Evolutionary conservation across 2,113 vertebrate genomes (phyloP).

Genomic region (Lethenteron reissneri): DNA sequence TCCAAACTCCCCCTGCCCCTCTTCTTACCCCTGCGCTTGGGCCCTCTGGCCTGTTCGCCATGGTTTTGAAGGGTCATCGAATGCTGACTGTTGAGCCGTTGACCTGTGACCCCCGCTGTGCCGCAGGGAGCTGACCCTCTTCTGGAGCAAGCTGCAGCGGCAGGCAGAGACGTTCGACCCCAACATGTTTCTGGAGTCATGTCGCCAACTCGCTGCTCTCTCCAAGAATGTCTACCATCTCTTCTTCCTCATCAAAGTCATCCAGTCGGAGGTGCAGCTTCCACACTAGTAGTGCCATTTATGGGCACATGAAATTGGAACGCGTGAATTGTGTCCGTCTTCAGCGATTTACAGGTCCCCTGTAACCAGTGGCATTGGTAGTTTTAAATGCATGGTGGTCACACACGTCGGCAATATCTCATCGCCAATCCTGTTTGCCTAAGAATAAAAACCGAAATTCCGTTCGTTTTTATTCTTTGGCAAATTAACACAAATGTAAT

Average conservation of each 20-base stretch:
- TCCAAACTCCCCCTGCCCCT: too few species aligned
- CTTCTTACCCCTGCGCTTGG: too few species aligned
- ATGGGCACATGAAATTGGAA: not conserved
- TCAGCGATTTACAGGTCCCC: too few species aligned
- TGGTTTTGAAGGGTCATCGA: not conserved
- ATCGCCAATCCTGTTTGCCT: too few species aligned
- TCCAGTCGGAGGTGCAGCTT: conserved; percentile 64
- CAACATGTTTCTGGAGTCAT: conserved; percentile 66
- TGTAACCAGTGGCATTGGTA: too few species aligned
- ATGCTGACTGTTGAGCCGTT: not conserved
- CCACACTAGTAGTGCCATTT: not conserved
- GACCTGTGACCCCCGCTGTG: not conserved
- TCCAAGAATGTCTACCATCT: conserved; percentile 78
- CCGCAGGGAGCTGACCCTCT: conserved; percentile 65
- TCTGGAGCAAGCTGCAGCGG: conserved; percentile 89
- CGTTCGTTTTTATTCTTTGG: too few species aligned
- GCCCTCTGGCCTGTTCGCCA: too few species aligned
- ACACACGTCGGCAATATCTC: too few species aligned
- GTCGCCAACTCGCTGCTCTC: conserved; percentile 84
- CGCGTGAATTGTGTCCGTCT: too few species aligned
- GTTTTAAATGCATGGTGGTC: too few species aligned
- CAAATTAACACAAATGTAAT: too few species aligned
- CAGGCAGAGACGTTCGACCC: conserved; percentile 37
- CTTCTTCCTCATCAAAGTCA: conserved; percentile 74
- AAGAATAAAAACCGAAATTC: too few species aligned